Evolutionary conservation across 2,888 invertebrate genomes (phyloP).

Genomic region (Creontiades dilutus): DNA sequence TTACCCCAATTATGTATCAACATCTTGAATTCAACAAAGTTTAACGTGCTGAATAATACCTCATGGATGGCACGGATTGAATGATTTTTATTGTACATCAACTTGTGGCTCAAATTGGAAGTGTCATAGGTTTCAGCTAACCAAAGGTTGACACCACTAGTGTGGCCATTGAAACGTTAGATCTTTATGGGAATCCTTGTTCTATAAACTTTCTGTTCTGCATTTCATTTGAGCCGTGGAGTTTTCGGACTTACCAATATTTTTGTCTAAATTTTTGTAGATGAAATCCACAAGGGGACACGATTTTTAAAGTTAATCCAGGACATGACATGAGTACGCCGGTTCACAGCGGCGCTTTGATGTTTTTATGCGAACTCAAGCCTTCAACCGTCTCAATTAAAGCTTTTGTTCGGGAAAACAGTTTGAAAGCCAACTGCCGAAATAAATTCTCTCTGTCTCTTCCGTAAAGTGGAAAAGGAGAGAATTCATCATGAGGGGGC

Average conservation of each 20-base stretch:
- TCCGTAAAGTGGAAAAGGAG: background rate
- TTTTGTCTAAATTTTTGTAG: background rate
- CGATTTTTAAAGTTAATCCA: constrained; percentile 26
- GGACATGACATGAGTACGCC: background rate
- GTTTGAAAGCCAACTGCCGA: constrained; percentile 40
- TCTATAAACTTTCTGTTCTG: no score
- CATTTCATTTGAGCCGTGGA: background rate
- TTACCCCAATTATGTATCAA: no score
- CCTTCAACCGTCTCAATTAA: background rate
- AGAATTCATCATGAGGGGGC: background rate
- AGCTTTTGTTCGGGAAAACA: constrained; percentile 40
- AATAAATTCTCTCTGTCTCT: constrained; percentile 23
- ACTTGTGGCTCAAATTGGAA: no score
- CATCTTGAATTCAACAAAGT: no score
- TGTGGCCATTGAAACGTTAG: no score
- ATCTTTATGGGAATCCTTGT: no score
- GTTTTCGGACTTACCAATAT: background rate
- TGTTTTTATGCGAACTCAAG: constrained; percentile 30
- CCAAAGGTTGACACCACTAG: no score
- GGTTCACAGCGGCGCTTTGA: constrained; percentile 34
- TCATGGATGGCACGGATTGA: no score
- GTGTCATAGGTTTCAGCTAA: no score
- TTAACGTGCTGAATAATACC: no score
- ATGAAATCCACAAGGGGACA: background rate
- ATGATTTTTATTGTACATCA: no score